Conservation (phyloP, 2,797 vertebrate species). For the Streptopelia turtur region DNA sequence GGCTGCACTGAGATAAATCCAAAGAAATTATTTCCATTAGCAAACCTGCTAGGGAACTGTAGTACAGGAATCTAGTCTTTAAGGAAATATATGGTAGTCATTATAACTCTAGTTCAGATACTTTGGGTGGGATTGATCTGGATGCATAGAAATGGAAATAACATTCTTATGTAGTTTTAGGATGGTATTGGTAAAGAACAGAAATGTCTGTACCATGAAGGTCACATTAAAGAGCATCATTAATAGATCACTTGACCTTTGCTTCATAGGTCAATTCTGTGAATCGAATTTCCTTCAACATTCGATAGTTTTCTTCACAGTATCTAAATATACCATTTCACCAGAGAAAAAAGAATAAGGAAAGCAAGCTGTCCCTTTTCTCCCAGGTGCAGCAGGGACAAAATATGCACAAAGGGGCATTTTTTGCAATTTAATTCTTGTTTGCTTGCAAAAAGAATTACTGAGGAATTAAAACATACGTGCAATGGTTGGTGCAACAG, state of each 20-base stretch:
- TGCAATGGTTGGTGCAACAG: background rate
- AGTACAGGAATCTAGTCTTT: background rate
- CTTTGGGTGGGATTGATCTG: fast-evolving
- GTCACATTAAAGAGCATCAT: background rate
- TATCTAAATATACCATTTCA: background rate
- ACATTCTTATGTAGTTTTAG: background rate
- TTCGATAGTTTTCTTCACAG: background rate
- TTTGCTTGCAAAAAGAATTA: background rate
- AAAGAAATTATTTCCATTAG: background rate
- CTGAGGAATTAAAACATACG: fast-evolving
- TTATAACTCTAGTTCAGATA: background rate
- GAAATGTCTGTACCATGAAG: background rate
- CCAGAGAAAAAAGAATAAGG: background rate
- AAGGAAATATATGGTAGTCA: background rate
- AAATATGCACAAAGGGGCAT: background rate
- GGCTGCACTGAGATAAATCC: background rate
- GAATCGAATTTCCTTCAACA: background rate
- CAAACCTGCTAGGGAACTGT: background rate
- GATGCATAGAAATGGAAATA: background rate
- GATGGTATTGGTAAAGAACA: background rate
- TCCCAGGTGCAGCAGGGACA: background rate
- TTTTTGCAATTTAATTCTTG: background rate
- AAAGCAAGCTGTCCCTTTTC: background rate
- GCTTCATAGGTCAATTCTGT: background rate
- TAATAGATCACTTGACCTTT: background rate